Percentiles rank a stretch among this genome's conserved stretches.
These are phyloP conservation scores for Eubasilissa regina DNA, from an alignment of 1,140 invertebrate genomes.

Conservation along the genomic window DNA sequence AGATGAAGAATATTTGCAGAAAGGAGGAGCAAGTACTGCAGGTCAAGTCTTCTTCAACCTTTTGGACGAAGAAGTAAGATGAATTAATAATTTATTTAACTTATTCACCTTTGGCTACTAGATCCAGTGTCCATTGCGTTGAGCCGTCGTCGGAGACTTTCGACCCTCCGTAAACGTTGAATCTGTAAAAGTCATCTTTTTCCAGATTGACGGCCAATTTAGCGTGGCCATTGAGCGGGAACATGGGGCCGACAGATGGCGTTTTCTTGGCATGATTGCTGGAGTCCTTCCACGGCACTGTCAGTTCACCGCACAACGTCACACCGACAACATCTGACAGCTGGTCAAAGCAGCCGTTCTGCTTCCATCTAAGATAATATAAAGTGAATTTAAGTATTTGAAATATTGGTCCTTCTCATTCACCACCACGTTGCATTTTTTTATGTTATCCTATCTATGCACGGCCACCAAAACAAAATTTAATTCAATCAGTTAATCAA, in stretches of 20 bases:
- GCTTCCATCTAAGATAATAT: slow-evolving; percentile 9
- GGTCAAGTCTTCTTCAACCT: no score
- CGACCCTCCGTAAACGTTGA: slow-evolving; percentile 73
- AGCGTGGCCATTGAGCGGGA: slow-evolving; percentile 77
- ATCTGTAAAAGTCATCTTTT: slow-evolving; percentile 78
- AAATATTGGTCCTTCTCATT: no score
- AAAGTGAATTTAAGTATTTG: no score
- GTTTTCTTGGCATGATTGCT: slow-evolving; percentile 17
- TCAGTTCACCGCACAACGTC: slow-evolving; percentile 79
- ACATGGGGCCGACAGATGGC: slow-evolving; percentile 65
- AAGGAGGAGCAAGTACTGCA: no score
- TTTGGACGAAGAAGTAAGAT: no score
- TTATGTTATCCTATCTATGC: no score
- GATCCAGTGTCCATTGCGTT: slow-evolving; percentile 71
- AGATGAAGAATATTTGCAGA: no score
- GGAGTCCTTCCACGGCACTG: slow-evolving; percentile 68
- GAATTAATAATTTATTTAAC: no score
- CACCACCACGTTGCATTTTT: no score
- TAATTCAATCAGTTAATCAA: no score
- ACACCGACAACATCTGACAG: slow-evolving; percentile 77
- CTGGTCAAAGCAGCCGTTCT: slow-evolving; percentile 82
- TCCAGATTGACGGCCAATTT: slow-evolving; percentile 75
- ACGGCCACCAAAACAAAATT: no score
- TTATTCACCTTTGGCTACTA: slow-evolving; percentile 76
- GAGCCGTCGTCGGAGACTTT: slow-evolving; percentile 57